Evolutionary conservation across 1,140 invertebrate species (phyloP).

Genomic region (Sipha flava): DNA sequence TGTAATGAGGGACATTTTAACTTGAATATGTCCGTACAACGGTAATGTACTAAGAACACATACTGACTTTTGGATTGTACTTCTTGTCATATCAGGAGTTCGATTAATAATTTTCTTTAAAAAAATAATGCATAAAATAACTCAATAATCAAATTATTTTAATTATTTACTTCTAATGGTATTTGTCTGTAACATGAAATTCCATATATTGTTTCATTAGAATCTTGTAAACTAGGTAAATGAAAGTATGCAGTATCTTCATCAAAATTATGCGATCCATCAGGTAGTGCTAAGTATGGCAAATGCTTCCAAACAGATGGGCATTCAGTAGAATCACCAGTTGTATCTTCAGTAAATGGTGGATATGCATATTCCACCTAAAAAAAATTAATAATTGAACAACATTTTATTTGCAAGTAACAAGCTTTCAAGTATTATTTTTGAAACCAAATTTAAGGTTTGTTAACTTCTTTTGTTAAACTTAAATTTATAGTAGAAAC

Average conservation of each 20-base stretch:
- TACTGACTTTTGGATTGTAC: slow-evolving; percentile 88
- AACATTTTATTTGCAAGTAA: too few relatives aligned
- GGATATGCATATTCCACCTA: slow-evolving; percentile 96
- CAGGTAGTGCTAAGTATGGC: slow-evolving; percentile 87
- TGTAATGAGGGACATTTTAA: slow-evolving; percentile 92
- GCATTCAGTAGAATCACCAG: slow-evolving; percentile 61
- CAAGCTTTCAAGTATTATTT: too few relatives aligned
- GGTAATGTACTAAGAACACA: slow-evolving; percentile 82
- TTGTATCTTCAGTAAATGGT: slow-evolving; percentile 62
- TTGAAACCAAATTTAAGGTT: too few relatives aligned
- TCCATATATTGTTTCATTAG: slow-evolving; percentile 81
- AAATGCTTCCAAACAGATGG: slow-evolving; percentile 90
- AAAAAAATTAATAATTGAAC: slow-evolving; percentile 40
- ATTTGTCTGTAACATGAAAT: slow-evolving; percentile 98
- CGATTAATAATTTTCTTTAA: slow-evolving; percentile 79
- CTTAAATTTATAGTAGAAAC: too few relatives aligned
- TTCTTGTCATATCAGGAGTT: slow-evolving; percentile 94
- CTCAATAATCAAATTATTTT: neutral
- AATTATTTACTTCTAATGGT: slow-evolving; percentile 68
- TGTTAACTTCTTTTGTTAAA: too few relatives aligned
- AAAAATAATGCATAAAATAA: slow-evolving; percentile 34
- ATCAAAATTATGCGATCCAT: slow-evolving; percentile 95
- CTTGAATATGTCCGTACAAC: slow-evolving; percentile 84
- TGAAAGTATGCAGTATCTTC: slow-evolving; percentile 96
- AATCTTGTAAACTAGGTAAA: slow-evolving; percentile 75